Base-by-base conservation (phyloP, 2,888 invertebrate genomes). In the Catocala sponsa region DNA sequence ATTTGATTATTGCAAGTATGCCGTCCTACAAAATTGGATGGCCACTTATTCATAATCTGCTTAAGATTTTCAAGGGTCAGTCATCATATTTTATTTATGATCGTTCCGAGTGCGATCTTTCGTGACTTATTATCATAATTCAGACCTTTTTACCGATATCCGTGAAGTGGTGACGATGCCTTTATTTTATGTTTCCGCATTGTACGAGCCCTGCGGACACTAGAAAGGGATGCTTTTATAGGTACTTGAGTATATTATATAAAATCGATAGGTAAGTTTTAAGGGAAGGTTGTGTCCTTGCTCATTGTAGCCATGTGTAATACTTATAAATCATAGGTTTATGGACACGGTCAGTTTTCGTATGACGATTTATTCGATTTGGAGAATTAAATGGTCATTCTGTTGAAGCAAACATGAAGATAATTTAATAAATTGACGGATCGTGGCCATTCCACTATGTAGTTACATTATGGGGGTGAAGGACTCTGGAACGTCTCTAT, bases 31-130 rank as follows among this genome's bases (percentile, higher is more conserved):
- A 76, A 77, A 81, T 80, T 77, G 73, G 75, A 81, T 71, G 52
- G 72, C 78, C 76, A 75, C 75, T 79, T 85, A 82, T 83, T 85
- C 82, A 82, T 86, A 85, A 86, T 82, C 81, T 76, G 72, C 80
- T 79, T 81, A 82, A 74, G 80, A 79, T 79, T 81, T 80, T 74
- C 65, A 72, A 78, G 78, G 83, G 81, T 80, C 82, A 80, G 79
- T 76, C 74, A 71, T 81, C 74, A 77, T 80, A 81, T 83, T 81
- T 79, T 85, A 83, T 86, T 83, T 85, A 84, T 82, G 80, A 77
- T 68, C 63, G 65, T 70, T 63, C 66, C 68, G 65, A 73, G 78
- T 76, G 72, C 65, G 73, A 80, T 76, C 68, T 77, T 74, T 72
- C 73, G 66, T 72, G 72, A 80, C 78, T 80, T 80, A 77, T 79